Conservation (phyloP, 2,888 invertebrate species). For the Zhuqinia jingwanae region DNA sequence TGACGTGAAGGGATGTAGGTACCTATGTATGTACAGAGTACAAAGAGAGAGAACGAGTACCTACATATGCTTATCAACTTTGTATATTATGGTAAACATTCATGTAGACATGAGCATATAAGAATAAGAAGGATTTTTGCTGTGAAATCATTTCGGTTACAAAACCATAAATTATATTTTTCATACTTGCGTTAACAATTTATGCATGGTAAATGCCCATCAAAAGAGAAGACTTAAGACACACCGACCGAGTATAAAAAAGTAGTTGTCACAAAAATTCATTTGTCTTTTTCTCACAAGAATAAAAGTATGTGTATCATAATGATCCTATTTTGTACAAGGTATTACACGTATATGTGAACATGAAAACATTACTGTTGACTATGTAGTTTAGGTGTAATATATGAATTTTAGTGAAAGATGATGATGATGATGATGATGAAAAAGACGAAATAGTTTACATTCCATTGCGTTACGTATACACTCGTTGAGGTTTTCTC, state of each 20-base stretch:
- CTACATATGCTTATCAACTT: no score
- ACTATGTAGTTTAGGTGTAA: neutral
- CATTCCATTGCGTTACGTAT: constrained; percentile 18
- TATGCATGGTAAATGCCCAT: constrained; percentile 31
- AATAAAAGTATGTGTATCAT: neutral
- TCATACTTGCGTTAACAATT: constrained; percentile 34
- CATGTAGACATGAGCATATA: neutral
- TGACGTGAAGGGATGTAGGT: neutral
- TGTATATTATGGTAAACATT: neutral
- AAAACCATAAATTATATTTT: constrained; percentile 47
- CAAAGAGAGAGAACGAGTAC: no score
- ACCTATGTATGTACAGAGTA: no score
- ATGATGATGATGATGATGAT: no score
- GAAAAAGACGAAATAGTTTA: constrained; percentile 6
- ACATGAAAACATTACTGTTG: neutral
- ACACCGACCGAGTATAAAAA: constrained; percentile 6
- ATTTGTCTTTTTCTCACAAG: constrained; percentile 46
- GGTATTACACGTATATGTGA: neutral
- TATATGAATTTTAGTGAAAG: neutral
- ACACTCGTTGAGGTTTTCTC: constrained; percentile 20
- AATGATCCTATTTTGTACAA: neutral
- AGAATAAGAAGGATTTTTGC: neutral
- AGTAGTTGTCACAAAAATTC: constrained; percentile 57
- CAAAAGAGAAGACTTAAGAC: constrained; percentile 18
- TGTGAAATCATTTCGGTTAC: constrained; percentile 14